These are phyloP conservation scores for Clistopyga incitator DNA, from an alignment of 2,888 invertebrate genomes.

Conservation along the genomic window DNA sequence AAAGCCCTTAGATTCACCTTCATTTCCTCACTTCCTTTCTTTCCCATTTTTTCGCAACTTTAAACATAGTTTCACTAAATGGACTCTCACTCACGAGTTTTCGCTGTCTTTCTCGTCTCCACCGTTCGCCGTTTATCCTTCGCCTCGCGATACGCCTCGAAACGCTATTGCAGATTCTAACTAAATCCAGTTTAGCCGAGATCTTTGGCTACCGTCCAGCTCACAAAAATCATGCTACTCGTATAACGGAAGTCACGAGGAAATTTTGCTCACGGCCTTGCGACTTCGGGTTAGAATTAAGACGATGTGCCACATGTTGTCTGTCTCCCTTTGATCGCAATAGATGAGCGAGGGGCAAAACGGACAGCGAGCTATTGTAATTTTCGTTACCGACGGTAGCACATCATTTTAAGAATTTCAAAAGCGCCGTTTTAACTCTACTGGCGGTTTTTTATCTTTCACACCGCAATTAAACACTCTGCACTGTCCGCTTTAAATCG, in stretches of 20 bases:
- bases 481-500: too few relatives aligned
- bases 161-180: slow-evolving; percentile 47
- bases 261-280: not conserved
- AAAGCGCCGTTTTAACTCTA: too few relatives aligned
- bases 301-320: not conserved
- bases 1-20: slow-evolving; percentile 9
- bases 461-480: too few relatives aligned
- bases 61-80: slow-evolving; percentile 16
- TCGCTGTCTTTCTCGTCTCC: slow-evolving; percentile 31
- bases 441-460: too few relatives aligned
- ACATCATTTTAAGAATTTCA: too few relatives aligned
- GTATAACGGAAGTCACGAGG: slow-evolving; percentile 12
- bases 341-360: too few relatives aligned
- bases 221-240: slow-evolving; percentile 28
- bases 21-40: not conserved
- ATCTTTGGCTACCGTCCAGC: slow-evolving; percentile 25
- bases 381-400: not conserved
- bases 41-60: not conserved
- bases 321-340: too few relatives aligned
- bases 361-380: not conserved
- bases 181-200: slow-evolving; percentile 69
- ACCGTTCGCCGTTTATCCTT: slow-evolving; percentile 37
- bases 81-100: slow-evolving; percentile 8
- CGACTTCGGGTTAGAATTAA: slow-evolving; percentile 7
- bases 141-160: slow-evolving; percentile 10